These are phyloP conservation scores for Harpagus bidentatus DNA, from an alignment of 2,113 vertebrate genomes.

Conservation along the genomic window DNA sequence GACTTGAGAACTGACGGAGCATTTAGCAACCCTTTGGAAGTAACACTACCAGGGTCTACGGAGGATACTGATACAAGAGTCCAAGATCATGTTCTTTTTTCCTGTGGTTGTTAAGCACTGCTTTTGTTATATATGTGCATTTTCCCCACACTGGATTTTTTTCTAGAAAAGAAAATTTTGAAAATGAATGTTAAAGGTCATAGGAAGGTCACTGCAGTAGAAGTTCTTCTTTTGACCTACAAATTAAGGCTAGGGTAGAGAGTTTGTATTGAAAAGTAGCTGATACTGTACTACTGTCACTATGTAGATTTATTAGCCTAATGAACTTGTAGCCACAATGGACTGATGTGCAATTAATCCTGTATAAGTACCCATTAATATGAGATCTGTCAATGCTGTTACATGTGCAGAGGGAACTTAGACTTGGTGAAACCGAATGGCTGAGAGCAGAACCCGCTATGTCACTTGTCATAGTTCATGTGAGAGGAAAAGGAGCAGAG, in stretches of 20 bases:
- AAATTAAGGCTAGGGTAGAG: constrained; percentile 59
- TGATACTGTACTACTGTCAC: constrained; percentile 79
- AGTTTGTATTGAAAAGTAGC: constrained; percentile 54
- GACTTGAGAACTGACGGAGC: constrained; percentile 22
- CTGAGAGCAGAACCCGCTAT: neutral
- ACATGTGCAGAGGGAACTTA: neutral
- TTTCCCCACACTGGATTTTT: constrained; percentile 87
- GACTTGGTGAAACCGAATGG: neutral
- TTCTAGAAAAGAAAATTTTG: constrained; percentile 29
- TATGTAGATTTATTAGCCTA: constrained; percentile 63
- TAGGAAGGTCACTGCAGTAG: constrained; percentile 42
- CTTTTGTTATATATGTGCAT: constrained; percentile 59
- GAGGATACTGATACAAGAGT: constrained; percentile 28
- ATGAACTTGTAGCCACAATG: constrained; percentile 74
- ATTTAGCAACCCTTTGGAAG: constrained; percentile 14
- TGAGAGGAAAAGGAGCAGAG: neutral
- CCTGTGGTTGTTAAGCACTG: constrained; percentile 82
- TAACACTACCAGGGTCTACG: neutral
- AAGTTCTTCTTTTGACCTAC: constrained; percentile 20
- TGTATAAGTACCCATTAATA: constrained; percentile 60
- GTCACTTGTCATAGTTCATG: neutral
- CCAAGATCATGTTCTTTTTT: constrained; percentile 67
- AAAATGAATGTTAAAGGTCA: constrained; percentile 74
- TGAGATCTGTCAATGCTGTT: constrained; percentile 49
- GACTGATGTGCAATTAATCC: constrained; percentile 75